Evolutionary conservation across 2,113 vertebrate species (phyloP).

Genomic region (Eretmochelys imbricata): DNA sequence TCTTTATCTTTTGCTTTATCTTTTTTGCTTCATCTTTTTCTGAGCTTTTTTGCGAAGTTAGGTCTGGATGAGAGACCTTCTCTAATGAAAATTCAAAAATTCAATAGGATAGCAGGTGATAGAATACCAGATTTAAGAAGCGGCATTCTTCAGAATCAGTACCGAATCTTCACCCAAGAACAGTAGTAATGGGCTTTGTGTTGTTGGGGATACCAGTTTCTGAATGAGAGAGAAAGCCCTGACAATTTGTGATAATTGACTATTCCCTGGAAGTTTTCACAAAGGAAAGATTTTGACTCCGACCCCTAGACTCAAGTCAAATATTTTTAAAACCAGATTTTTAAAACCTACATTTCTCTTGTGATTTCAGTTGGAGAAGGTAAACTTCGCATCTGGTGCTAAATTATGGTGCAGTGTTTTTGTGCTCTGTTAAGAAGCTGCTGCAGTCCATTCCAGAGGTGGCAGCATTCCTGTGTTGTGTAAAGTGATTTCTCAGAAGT

Average conservation of each 20-base stretch:
- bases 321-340: neutral
- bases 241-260: neutral
- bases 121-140: neutral
- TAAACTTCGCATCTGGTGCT: neutral
- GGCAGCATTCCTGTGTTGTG: neutral
- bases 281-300: neutral
- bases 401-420: neutral
- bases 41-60: neutral
- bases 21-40: conserved; percentile 30
- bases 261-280: neutral
- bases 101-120: neutral
- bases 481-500: conserved; percentile 13
- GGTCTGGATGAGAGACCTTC: conserved; percentile 21
- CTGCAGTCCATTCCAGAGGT: conserved; percentile 1
- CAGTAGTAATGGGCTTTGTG: neutral
- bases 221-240: neutral
- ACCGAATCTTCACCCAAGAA: neutral
- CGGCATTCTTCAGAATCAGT: conserved; percentile 7
- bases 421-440: neutral
- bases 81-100: neutral
- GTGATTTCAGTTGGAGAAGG: neutral
- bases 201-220: conserved; percentile 4
- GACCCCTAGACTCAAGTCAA: neutral
- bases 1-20: conserved; percentile 13
- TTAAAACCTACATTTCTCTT: neutral